Evolutionary conservation across 1,140 invertebrate species (phyloP), one percentile per base, ranked within the genome.

Genomic region (Drosophila kanapiae): DNA sequence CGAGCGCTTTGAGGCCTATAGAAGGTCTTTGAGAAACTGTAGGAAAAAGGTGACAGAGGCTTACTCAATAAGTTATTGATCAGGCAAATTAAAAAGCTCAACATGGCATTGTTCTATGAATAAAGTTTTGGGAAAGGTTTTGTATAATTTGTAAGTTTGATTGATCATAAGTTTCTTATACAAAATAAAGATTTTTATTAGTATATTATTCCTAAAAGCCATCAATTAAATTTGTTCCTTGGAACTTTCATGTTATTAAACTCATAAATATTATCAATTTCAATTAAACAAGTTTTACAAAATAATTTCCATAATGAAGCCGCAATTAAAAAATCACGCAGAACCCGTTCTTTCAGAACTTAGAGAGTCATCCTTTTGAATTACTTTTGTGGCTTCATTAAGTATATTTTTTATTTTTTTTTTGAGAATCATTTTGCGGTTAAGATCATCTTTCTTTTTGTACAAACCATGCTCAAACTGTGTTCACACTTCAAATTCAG

Each of bases 401-500:
- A 51, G 45, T 43, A 72, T 43, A 5, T 16, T 14, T 16, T 51
- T 51, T 33, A 16, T 33, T 33, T 51, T 33, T n/a, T 72, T 72
- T 72, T 72, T 29, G 31, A 58, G 69, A 58, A 40, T 31, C n/a
- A 42, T 38, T 38, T 72, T 72, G 70, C 70, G 70, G 67, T 72
- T 38, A 18, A 42, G 67, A 54, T 72, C 42, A 10, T 42, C 37
- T 37, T 43, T 14, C 37, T 56, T 38, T 13, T n/a, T 42, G 31
- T 11, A 27, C 37, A 42, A 70, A 23, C 14, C 53, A 10, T 60
- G 53, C 33, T 42, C 37, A 42, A 16, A 18, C 49, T 51, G 35
- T 40, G 65, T 37, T 72, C 31, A 58, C 67, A 72, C 53, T 72
- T 72, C 43, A 71, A 72, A 29, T 72, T 72, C 67, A 38, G 16